Evolutionary conservation across 2,888 invertebrate species (phyloP), one percentile per base, ranked within the genome.

Genomic region (Drosophila atripex): DNA sequence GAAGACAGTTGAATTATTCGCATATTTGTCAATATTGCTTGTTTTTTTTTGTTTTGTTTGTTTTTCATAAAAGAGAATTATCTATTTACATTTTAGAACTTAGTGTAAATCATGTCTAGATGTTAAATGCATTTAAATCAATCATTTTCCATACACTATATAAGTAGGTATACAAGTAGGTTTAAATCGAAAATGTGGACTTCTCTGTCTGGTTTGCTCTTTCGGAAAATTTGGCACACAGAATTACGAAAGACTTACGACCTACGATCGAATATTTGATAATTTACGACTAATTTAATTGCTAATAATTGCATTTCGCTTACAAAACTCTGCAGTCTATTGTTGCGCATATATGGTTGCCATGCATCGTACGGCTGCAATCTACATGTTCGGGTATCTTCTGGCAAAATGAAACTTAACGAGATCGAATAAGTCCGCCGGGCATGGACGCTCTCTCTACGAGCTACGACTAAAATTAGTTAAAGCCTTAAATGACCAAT

Each of bases 321-420:
- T 69, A 57, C 75, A 75, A 70, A 68, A 47, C 46, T 49, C 25
- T 79, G 77, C 88, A 87, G 88, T 85, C 86, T 78, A 73, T 82
- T 73, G 54, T 80, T 75, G 68, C 71, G 4, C 21, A 23, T 23
- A 5, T 23, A 73, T 82, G 73, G 54, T 80, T 75, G 68, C 71
- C 54, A 57, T 43, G 3, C 21, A 43, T 18, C 9, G 16, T 21
- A 21, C 41, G 54, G 35, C n/a, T 50, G 52, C 73, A 66, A 66
- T 73, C 65, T 68, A 71, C 12, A 35, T 7, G 14, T 74, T 70
- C 76, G 60, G 66, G 70, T 23, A 23, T 41, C 14, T 41, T 75
- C 66, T 61, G 78, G 71, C 65, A 75, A 78, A 84, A 60, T 80
- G 77, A 85, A 76, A 82, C 79, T 85, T 82, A 77, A 77, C 82